These are phyloP conservation scores for Nasonia oneida DNA, from an alignment of 2,888 invertebrate species.

Conservation along the genomic window DNA sequence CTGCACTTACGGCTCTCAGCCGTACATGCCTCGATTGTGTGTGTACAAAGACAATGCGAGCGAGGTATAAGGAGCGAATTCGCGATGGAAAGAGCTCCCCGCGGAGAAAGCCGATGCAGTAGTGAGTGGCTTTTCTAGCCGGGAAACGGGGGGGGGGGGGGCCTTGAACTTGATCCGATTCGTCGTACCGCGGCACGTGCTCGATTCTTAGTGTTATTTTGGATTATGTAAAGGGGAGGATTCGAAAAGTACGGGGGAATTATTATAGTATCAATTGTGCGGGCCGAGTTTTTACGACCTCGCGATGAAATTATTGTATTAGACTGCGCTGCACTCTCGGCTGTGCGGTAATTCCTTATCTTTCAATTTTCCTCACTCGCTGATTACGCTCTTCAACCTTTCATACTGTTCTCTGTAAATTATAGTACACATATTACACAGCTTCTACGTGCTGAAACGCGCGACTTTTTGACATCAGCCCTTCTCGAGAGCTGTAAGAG, in stretches of 20 bases:
- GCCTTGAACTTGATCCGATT: slow-evolving; percentile 10
- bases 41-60: neutral
- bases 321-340: neutral
- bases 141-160: neutral
- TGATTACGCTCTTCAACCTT: too few species aligned
- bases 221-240: neutral
- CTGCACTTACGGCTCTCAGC: neutral
- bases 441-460: too few species aligned
- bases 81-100: neutral
- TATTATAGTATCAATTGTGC: too few species aligned
- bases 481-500: neutral
- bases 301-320: neutral
- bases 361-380: too few species aligned
- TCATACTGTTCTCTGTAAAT: too few species aligned
- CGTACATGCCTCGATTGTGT: too few species aligned
- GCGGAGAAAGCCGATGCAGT: neutral
- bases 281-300: neutral
- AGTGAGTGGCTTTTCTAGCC: neutral
- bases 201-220: neutral
- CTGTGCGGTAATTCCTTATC: too few species aligned
- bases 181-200: neutral
- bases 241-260: too few species aligned
- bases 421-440: too few species aligned
- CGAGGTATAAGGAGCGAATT: neutral
- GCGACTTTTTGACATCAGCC: too few species aligned